A percentile compares a stretch with the other conserved stretches of the same genome.
phyloP scores from a whole-genome alignment of 2,113 vertebrate genomes.

The Carassius gibelio region DNA sequence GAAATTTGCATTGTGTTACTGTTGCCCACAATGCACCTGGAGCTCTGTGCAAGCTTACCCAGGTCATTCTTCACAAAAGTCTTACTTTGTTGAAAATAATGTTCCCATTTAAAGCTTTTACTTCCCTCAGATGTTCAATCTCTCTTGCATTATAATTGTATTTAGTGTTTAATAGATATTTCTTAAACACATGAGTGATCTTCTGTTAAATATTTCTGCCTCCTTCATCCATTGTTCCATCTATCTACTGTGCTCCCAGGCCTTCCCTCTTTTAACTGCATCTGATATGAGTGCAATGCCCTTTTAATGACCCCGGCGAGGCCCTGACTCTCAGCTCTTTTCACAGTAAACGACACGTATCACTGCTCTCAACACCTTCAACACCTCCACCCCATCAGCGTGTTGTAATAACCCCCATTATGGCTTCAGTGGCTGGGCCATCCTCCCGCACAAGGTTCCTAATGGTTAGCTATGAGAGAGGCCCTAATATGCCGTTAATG shows the following conservation, averaged over 20 bases:
- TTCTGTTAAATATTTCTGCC: neutral
- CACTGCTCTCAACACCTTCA: slow-evolving; percentile 76
- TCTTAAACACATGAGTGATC: neutral
- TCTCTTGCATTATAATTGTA: slow-evolving; percentile 1
- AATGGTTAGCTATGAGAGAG: slow-evolving; percentile 60
- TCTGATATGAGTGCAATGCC: slow-evolving; percentile 63
- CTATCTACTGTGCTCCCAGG: slow-evolving; percentile 3
- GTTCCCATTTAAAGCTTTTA: neutral
- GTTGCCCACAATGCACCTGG: neutral
- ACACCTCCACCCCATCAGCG: slow-evolving; percentile 70
- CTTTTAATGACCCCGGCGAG: slow-evolving; percentile 72
- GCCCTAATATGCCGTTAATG: slow-evolving; percentile 81
- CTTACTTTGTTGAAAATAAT: neutral
- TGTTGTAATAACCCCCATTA: slow-evolving; percentile 78
- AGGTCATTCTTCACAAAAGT: neutral
- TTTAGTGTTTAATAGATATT: neutral
- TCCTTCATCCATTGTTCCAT: slow-evolving; percentile 1
- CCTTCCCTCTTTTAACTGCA: slow-evolving; percentile 52
- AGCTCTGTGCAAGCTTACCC: neutral
- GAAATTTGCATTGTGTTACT: neutral
- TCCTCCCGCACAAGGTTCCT: slow-evolving; percentile 46
- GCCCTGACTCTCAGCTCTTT: slow-evolving; percentile 56
- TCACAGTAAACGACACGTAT: slow-evolving; percentile 76
- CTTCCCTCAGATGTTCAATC: neutral
- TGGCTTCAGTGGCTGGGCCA: slow-evolving; percentile 60